Base-by-base conservation (phyloP, 2,888 invertebrate species). In the Malthinus flaveolus region DNA sequence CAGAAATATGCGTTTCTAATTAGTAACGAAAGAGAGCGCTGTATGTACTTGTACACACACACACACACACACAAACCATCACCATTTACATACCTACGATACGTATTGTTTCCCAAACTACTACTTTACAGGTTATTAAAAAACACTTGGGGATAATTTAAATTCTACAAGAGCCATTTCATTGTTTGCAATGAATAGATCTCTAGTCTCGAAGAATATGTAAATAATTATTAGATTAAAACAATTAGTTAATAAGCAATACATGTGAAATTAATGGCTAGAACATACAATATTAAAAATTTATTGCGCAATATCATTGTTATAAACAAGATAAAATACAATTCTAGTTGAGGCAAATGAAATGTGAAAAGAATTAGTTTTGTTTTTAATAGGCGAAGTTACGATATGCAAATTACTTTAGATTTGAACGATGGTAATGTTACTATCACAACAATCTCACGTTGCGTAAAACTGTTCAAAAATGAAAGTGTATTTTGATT, bases 131-230 rank as follows among this genome's bases (percentile, higher is more conserved):
- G 68, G 67, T 71, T 68, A 73, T 73, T 73, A 73, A 71, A 71
- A 73, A 71, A 66, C 71, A 69, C 69, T 71, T 71, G 69, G 66
- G 64, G 62, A 64, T 71, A 66, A 71, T 73, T 73, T 69, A 67
- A 71, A 71, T 71, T 71, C 71, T 63, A 60, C 67, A 65, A 61
- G 59, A 60, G 49, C 52, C 62, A 57, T 63, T 57, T 68, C 71
- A 73, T 73, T 73, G 73, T 73, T 71, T 70, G 66, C 71, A 66
- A 66, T 71, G 69, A 72, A 72, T 71, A 68, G 72, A 69, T 69
- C 68, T 67, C 35, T 44, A 46, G 12, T 67, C 35, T 44, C 31
- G 12, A 65, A 66, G 63, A 52, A 61, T 61, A 42, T 13, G 15
- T n/a, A 42, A 42, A 42, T 42, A 42, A 42, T 47, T 33, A 47